Base-by-base conservation (phyloP, 30 jellyfish, hydroid and myxozoan genomes). In the Chrysaora quinquecirrha region DNA sequence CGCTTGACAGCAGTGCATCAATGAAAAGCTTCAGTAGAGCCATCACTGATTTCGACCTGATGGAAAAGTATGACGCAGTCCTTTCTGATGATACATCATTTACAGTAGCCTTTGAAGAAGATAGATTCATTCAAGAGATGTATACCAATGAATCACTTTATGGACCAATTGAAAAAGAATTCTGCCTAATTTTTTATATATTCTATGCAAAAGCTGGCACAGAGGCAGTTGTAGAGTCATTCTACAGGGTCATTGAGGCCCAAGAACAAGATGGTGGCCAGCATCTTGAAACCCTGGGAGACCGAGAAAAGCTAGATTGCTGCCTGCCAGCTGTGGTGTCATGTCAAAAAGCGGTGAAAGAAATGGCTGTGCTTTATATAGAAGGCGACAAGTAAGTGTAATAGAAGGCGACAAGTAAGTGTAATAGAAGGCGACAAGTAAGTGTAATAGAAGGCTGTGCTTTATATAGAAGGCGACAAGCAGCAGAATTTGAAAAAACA, bases 401-500 rank as follows among this genome's bases (percentile, higher is more conserved):
- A n/a, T n/a, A n/a, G n/a, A n/a, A n/a, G n/a, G n/a, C n/a, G n/a
- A n/a, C n/a, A n/a, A n/a, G n/a, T n/a, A n/a, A n/a, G n/a, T n/a
- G n/a, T n/a, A n/a, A n/a, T n/a, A n/a, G n/a, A n/a, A n/a, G n/a
- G n/a, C n/a, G n/a, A n/a, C n/a, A n/a, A n/a, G n/a, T n/a, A n/a
- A n/a, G n/a, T n/a, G n/a, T n/a, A n/a, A n/a, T n/a, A n/a, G n/a
- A n/a, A n/a, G 27, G 86, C 86, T 21, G 30, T 20, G 20, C 23
- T 74, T 1, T 48, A 74, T 83, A 74, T 50, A 23, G 52, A 50
- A 12, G 82, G 86, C 24, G 48, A 74, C 85, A 62, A 32, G 61
- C 27, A 58, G 16, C 20, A 22, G 7, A 80, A 74, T 24, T 29
- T 24, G 38, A 43, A 34, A 21, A 16, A 30, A 14, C 87, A 75